These are phyloP conservation scores for Choloepus hoffmanni DNA, from an alignment of 2,113 vertebrate species.

Conservation along the genomic window DNA sequence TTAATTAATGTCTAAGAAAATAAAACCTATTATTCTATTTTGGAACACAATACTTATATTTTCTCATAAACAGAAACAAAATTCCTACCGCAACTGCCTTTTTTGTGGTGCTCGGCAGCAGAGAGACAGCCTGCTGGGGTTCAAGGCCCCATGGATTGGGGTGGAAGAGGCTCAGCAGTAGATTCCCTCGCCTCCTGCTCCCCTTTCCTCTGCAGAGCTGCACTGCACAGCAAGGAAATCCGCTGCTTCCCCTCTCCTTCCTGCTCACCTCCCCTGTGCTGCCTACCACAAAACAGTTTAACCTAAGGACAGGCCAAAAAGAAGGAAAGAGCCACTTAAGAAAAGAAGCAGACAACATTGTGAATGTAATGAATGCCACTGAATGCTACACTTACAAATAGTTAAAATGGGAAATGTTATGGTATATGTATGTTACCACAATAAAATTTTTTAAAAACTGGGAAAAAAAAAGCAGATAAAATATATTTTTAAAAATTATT, in stretches of 20 bases:
- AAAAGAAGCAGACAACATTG: neutral
- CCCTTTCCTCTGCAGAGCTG: fast-evolving
- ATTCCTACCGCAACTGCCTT: neutral
- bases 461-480: too few relatives aligned
- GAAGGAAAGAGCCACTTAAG: neutral
- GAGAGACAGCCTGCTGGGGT: too few relatives aligned
- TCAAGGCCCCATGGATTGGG: neutral
- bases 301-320: neutral
- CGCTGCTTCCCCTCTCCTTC: fast-evolving
- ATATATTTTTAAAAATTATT: neutral
- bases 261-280: too few relatives aligned
- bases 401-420: neutral
- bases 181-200: neutral
- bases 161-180: neutral
- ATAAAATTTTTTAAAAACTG: too few relatives aligned
- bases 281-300: neutral
- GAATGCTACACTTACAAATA: too few relatives aligned
- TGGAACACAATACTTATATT: neutral
- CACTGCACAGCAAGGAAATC: neutral
- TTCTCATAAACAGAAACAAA: slow-evolving; percentile 1
- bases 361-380: too few relatives aligned
- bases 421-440: neutral
- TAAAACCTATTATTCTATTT: neutral
- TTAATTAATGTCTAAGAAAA: neutral
- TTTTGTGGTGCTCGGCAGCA: neutral